Base-by-base conservation (phyloP, 2,888 invertebrate genomes). In the Cheiracanthium punctorium region DNA sequence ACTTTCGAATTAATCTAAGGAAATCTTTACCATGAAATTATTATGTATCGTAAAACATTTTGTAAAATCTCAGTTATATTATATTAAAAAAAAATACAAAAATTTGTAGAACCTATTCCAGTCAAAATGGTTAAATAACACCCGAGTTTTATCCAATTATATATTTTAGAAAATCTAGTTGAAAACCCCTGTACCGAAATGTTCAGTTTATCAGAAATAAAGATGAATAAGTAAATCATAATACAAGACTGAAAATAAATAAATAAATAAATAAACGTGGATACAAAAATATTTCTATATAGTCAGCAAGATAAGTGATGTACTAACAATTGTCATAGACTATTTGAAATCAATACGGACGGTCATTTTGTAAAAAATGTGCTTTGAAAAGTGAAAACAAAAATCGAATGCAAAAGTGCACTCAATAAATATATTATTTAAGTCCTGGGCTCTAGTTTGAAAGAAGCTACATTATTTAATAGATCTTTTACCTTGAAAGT, bases 331-430 rank as follows among this genome's bases (percentile, higher is more conserved):
- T 70, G 70, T 70, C 70, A 37, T 33, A 41, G 41, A 41, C 37
- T 70, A 70, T 70, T 41, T 70, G 70, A 70, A 70, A 70, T 70
- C 70, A 41, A 70, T 70, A 70, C 70, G 10, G 24, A 1, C 70
- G 24, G 33, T 24, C 70, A 41, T 70, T 70, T 70, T 70, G 24
- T 70, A 70, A 24, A 70, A 37, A 37, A n/a, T n/a, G 70, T 41
- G 24, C 20, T 33, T 70, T 33, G 41, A 37, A 37, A 41, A 70
- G 70, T 33, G 70, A 70, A 70, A 41, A 20, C 70, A 70, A 70
- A 70, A 70, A 70, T 37, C 67, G 29, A 67, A 67, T 67, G 33
- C 70, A 37, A 41, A 70, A 33, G 24, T 37, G 70, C 24, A 20
- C n/a, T 29, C 24, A 20, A 37, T 70, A 70, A 70, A 70, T 41